Evolutionary conservation across 2,113 vertebrate species (phyloP), one percentile per base, ranked within the genome.

Genomic region (Otolemur garnettii): DNA sequence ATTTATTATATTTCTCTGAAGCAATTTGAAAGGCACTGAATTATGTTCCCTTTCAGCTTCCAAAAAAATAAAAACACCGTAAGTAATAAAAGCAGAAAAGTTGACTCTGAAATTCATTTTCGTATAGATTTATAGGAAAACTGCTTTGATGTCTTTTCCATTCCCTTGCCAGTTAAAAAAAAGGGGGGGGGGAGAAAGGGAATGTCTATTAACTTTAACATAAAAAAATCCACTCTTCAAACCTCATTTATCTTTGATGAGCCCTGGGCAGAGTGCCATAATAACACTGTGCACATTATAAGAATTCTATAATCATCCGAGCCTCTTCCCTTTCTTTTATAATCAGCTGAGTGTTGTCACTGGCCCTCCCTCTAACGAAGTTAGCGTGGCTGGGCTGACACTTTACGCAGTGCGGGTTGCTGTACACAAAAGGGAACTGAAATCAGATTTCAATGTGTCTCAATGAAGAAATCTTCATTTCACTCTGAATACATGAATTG

Each of bases 201-300:
- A 97, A 97, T 96, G 97, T 95, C 96, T 98, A 98, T 98, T 98
- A 98, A 98, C 98, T 98, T 98, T 98, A 98, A 98, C 97, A 98
- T 96, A 93, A 97, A 96, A 95, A 98, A 94, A 92, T 57, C 87
- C 88, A 83, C 74, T 97, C 95, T 98, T 98, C 97, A 98, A 98
- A 97, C 81, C 93, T 98, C 98, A 98, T 98, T 98, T 98, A 98
- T 98, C 95, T 98, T 98, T 98, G 98, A 98, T 97, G 95, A 98
- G 97, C 89, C 91, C 96, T 97, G 95, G 97, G 98, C 98, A 97
- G 96, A 94, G 92, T 97, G 97, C 97, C 96, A 96, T 97, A 98
- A 97, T 97, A 98, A 98, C 96, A 97, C 87, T 93, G 60, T 85
- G 96, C 96, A 94, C 97, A 98, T 97, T 97, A 91, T 92, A 93